These are phyloP conservation scores for Drosophila peninsularis DNA, from an alignment of 2,888 invertebrate species.

Conservation along the genomic window DNA sequence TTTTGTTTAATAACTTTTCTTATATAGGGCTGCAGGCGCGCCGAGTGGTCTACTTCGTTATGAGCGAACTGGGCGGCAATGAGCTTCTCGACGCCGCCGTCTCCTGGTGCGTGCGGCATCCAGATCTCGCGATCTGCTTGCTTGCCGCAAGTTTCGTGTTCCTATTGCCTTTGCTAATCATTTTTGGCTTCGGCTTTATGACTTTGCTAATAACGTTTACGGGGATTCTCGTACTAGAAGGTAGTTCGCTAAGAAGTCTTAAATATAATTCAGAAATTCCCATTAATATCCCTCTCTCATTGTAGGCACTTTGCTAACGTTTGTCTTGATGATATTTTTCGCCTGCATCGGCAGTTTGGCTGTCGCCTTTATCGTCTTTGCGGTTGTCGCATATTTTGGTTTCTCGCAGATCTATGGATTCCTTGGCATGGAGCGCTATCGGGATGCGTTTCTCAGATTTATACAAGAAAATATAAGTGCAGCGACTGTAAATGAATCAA, in stretches of 20 bases:
- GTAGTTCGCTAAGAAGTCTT: conserved; percentile 51
- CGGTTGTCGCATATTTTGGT: conserved; percentile 81
- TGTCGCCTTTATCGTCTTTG: conserved; percentile 70
- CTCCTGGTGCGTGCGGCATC: conserved; percentile 75
- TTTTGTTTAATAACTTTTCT: background rate
- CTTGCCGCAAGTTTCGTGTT: conserved; percentile 64
- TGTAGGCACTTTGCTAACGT: conserved; percentile 82
- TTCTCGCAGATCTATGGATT: conserved; percentile 80
- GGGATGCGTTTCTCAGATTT: conserved; percentile 56
- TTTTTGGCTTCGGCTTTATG: conserved; percentile 80
- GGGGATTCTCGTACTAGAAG: conserved; percentile 84
- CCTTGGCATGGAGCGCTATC: conserved; percentile 66
- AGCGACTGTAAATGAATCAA: conserved; percentile 26
- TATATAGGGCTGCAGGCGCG: conserved; percentile 64
- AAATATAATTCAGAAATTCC: background rate
- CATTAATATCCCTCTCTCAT: background rate
- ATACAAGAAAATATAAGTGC: conserved; percentile 34
- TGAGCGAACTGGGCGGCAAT: conserved; percentile 73
- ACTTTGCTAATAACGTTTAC: conserved; percentile 83
- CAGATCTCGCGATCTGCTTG: conserved; percentile 66
- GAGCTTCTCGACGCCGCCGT: conserved; percentile 59
- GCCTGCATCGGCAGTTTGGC: conserved; percentile 79
- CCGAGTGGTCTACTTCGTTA: conserved; percentile 37
- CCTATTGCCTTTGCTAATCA: conserved; percentile 79
- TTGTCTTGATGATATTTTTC: conserved; percentile 80